phyloP scores from a whole-genome alignment of 2,797 vertebrate species.

The Epinephelus coioides region DNA sequence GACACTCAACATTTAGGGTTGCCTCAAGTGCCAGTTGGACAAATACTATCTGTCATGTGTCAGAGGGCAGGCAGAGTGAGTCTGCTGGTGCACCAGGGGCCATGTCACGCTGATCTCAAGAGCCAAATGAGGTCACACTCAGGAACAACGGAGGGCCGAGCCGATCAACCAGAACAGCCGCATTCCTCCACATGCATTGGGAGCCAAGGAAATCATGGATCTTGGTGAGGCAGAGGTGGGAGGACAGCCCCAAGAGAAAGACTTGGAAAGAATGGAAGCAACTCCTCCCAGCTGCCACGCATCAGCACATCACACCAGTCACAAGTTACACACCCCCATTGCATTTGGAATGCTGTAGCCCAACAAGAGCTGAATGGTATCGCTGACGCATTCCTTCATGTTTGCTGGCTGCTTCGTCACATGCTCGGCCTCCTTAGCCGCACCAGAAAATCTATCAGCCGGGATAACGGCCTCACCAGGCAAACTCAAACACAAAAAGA shows the following conservation, averaged over 20 bases:
- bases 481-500: neutral
- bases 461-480: slow-evolving; percentile 11
- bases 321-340: slow-evolving; percentile 79
- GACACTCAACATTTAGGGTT: slow-evolving; percentile 23
- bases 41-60: slow-evolving; percentile 60
- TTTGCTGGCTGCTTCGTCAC: slow-evolving; percentile 61
- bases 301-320: slow-evolving; percentile 78
- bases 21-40: slow-evolving; percentile 48
- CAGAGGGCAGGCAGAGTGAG: slow-evolving; percentile 44
- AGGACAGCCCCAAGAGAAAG: slow-evolving; percentile 40
- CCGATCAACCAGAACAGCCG: slow-evolving; percentile 63
- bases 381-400: slow-evolving; percentile 70
- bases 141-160: slow-evolving; percentile 55
- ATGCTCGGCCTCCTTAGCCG: slow-evolving; percentile 54
- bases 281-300: slow-evolving; percentile 71
- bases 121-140: slow-evolving; percentile 70
- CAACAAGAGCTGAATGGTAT: slow-evolving; percentile 61
- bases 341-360: slow-evolving; percentile 67
- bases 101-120: slow-evolving; percentile 59
- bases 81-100: slow-evolving; percentile 46
- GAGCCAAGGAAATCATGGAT: slow-evolving; percentile 57
- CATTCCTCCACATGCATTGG: slow-evolving; percentile 71
- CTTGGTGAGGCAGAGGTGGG: slow-evolving; percentile 23
- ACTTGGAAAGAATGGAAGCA: slow-evolving; percentile 50
- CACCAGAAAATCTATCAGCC: slow-evolving; percentile 34